Conservation (phyloP, 2,888 invertebrate species). For the Syritta pipiens region DNA sequence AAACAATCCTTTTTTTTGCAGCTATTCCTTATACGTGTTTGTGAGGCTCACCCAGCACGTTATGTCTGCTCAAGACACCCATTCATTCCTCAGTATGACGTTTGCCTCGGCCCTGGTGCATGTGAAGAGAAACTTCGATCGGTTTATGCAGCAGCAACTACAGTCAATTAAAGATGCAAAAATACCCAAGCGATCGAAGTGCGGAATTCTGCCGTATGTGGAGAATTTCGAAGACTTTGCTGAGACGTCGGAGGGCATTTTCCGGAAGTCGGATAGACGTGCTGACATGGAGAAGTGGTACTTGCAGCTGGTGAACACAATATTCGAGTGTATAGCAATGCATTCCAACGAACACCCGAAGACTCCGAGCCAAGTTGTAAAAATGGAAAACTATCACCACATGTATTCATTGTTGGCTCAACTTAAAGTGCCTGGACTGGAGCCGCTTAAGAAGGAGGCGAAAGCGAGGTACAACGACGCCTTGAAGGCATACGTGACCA, state of each 20-base stretch:
- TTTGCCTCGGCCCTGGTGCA: slow-evolving; percentile 92
- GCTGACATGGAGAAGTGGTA: slow-evolving; percentile 97
- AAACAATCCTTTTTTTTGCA: slow-evolving; percentile 78
- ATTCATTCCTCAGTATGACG: slow-evolving; percentile 92
- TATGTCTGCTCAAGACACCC: slow-evolving; percentile 91
- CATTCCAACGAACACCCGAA: slow-evolving; percentile 92
- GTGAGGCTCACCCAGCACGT: slow-evolving; percentile 96
- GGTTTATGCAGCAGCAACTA: slow-evolving; percentile 91
- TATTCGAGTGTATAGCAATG: slow-evolving; percentile 89
- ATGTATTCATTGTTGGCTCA: slow-evolving; percentile 92
- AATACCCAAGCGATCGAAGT: slow-evolving; percentile 85
- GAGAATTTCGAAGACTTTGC: slow-evolving; percentile 95
- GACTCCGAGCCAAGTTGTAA: slow-evolving; percentile 94
- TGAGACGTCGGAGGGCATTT: slow-evolving; percentile 91
- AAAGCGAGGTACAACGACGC: slow-evolving; percentile 94
- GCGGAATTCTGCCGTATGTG: slow-evolving; percentile 93
- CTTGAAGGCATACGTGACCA: slow-evolving; percentile 93
- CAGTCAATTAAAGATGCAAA: slow-evolving; percentile 88
- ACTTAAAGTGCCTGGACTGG: slow-evolving; percentile 93
- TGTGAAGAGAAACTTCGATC: slow-evolving; percentile 94
- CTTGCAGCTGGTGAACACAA: slow-evolving; percentile 87
- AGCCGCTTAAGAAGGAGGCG: slow-evolving; percentile 92
- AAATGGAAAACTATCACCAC: slow-evolving; percentile 98
- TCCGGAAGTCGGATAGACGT: slow-evolving; percentile 91
- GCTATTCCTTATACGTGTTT: slow-evolving; percentile 95